These are phyloP conservation scores for Lemur catta DNA, from an alignment of 2,797 vertebrate genomes.

Conservation along the genomic window DNA sequence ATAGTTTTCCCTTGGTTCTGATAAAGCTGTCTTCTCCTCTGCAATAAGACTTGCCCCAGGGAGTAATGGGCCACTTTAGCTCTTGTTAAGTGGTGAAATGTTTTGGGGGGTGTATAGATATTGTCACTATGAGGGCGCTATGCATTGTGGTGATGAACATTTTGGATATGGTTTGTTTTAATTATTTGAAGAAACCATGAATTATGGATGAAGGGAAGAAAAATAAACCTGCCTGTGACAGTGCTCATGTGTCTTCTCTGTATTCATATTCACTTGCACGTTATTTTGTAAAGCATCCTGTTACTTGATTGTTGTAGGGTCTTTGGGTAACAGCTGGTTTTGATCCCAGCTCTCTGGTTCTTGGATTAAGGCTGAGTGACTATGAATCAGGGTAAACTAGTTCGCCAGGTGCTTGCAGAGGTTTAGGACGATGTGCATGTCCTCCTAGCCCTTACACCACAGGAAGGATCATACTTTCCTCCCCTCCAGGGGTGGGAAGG, in stretches of 20 bases:
- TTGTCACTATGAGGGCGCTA: neutral
- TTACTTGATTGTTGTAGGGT: neutral
- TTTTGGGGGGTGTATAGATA: neutral
- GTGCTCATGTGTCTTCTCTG: neutral
- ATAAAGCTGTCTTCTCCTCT: neutral
- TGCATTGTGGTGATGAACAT: neutral
- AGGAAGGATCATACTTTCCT: neutral
- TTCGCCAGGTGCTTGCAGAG: neutral
- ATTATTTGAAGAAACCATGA: neutral
- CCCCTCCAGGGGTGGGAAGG: neutral
- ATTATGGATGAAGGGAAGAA: neutral
- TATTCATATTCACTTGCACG: neutral
- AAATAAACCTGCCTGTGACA: constrained; percentile 49
- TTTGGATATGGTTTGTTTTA: neutral
- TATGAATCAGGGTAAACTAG: neutral
- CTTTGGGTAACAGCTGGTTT: neutral
- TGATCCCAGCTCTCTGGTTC: neutral
- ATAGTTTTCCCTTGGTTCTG: neutral
- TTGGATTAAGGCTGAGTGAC: neutral
- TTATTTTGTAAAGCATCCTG: neutral
- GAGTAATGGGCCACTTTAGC: constrained; percentile 26
- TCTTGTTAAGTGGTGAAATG: neutral
- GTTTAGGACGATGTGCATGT: too few species aligned
- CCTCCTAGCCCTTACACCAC: neutral
- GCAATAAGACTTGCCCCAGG: constrained; percentile 2